A percentile compares a stretch with the other conserved stretches of the same genome.
Conservation (phyloP, 1,140 invertebrate genomes). For the Trichonephila clavata region DNA sequence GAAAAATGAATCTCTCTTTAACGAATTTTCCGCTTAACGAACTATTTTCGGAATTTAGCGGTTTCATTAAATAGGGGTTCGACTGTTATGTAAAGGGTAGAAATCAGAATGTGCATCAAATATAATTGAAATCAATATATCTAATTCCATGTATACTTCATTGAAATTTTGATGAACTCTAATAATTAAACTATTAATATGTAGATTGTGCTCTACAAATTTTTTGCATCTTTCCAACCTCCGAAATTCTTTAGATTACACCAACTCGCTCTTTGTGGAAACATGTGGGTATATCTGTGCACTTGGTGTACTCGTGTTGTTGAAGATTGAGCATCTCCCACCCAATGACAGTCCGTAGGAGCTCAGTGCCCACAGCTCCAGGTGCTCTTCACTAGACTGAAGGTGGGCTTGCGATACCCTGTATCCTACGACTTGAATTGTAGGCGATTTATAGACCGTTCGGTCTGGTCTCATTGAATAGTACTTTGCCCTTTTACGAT, state of each 20-base stretch:
- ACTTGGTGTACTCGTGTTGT: neutral
- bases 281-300: neutral
- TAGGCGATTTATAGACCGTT: neutral
- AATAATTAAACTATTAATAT: no score
- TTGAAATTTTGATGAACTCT: no score
- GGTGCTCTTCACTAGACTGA: neutral
- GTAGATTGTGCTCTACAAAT: neutral
- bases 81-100: no score
- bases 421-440: neutral
- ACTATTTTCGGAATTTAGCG: no score
- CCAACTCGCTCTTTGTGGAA: conserved; percentile 2
- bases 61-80: no score
- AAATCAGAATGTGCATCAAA: no score
- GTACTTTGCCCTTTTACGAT: neutral
- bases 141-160: no score
- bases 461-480: neutral
- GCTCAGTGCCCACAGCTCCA: conserved; percentile 8
- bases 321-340: conserved; percentile 18
- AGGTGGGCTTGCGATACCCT: neutral
- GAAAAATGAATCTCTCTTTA: no score
- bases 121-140: no score
- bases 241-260: neutral
- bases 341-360: conserved; percentile 11
- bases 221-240: neutral
- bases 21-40: no score